phyloP scores from a whole-genome alignment of 2,888 invertebrate genomes.

The Ophion ventricosus region DNA sequence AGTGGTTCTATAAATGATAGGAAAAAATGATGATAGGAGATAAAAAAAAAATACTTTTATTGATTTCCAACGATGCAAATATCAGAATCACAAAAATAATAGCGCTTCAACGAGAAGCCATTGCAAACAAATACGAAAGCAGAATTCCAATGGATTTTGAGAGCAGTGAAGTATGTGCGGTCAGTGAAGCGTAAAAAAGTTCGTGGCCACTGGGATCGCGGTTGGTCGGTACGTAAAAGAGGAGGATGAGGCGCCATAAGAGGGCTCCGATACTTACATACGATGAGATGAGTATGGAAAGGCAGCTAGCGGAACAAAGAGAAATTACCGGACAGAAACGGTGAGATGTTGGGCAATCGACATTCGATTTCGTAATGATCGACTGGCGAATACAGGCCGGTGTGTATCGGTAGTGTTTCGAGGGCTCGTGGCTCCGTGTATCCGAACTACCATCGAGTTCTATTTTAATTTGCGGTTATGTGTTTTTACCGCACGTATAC shows the following conservation, averaged over 20 bases:
- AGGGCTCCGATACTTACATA: constrained; percentile 15
- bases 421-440: constrained; percentile 15
- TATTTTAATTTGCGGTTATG: constrained; percentile 11
- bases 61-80: too few species aligned
- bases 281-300: constrained; percentile 54
- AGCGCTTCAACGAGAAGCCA: background rate
- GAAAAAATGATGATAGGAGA: too few species aligned
- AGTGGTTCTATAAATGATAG: too few species aligned
- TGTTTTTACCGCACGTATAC: constrained; percentile 12
- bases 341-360: constrained; percentile 74
- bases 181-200: constrained; percentile 5
- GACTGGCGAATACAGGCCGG: constrained; percentile 58
- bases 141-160: constrained; percentile 3
- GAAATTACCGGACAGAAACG: constrained; percentile 76
- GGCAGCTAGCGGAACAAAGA: constrained; percentile 78
- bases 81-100: too few species aligned
- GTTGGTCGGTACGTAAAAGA: constrained; percentile 10
- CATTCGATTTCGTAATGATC: constrained; percentile 74
- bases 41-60: too few species aligned
- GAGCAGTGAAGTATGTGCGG: background rate
- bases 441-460: constrained; percentile 3
- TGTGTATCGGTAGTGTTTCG: constrained; percentile 41
- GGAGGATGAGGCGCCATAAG: constrained; percentile 14
- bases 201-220: constrained; percentile 25
- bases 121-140: background rate